Conservation (phyloP, 2,797 vertebrate genomes). For the Xiphorhynchus erythropygius region DNA sequence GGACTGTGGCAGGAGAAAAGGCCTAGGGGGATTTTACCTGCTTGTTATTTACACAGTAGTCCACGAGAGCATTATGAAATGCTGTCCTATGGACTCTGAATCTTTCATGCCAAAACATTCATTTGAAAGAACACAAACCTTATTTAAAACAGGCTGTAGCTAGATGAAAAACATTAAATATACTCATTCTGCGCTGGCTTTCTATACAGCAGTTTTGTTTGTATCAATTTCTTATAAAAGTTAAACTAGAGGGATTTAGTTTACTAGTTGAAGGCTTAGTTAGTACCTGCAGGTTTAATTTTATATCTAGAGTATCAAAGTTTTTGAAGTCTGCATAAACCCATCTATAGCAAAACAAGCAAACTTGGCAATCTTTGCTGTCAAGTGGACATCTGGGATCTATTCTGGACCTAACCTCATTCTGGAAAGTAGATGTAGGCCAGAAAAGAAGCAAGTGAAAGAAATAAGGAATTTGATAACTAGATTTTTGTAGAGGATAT, state of each 20-base stretch:
- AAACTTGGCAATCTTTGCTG: background rate
- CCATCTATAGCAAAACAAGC: background rate
- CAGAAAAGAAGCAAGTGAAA: background rate
- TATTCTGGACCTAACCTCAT: background rate
- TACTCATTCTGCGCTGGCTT: background rate
- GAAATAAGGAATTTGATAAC: background rate
- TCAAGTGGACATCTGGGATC: background rate
- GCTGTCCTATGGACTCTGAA: constrained; percentile 74
- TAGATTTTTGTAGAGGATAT: background rate
- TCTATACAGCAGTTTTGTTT: background rate
- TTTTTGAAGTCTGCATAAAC: background rate
- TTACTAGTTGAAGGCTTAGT: background rate
- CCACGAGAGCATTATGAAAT: constrained; percentile 78
- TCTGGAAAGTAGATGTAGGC: background rate
- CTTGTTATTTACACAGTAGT: constrained; percentile 70
- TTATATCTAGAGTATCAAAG: background rate
- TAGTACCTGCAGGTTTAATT: background rate
- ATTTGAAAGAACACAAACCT: background rate
- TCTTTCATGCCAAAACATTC: constrained; percentile 40
- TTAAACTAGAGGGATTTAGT: background rate
- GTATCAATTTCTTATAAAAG: background rate
- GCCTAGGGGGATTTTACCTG: constrained; percentile 50
- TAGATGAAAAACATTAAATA: background rate
- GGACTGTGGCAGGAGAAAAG: background rate
- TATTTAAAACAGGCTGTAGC: background rate